Evolutionary conservation across 2,797 vertebrate species (phyloP).

Genomic region (Salarias fasciatus): DNA sequence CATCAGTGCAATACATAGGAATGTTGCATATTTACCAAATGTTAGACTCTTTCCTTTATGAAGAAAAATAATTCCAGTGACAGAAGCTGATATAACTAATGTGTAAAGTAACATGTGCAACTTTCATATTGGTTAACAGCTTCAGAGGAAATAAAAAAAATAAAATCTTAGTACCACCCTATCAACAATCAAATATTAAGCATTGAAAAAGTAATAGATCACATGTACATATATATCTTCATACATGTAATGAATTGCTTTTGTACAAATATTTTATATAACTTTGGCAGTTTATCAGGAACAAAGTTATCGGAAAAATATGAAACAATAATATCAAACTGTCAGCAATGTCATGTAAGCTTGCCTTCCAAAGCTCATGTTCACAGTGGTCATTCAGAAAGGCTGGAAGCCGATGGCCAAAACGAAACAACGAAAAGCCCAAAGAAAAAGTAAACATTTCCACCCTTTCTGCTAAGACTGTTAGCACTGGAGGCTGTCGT

Average conservation of each 20-base stretch:
- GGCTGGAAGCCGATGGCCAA: constrained; percentile 86
- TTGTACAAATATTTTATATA: constrained; percentile 87
- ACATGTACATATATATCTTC: constrained; percentile 80
- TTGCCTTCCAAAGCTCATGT: constrained; percentile 91
- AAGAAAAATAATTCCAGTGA: constrained; percentile 88
- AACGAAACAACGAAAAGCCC: constrained; percentile 48
- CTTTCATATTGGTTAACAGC: constrained; percentile 82
- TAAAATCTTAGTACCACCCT: constrained; percentile 78
- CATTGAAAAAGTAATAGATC: constrained; percentile 83
- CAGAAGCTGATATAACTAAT: constrained; percentile 86
- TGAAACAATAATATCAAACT: constrained; percentile 89
- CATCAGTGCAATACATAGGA: constrained; percentile 97
- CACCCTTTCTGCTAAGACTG: constrained; percentile 86
- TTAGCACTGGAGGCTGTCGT: constrained; percentile 90
- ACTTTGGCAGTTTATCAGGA: constrained; percentile 92
- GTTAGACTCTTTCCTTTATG: constrained; percentile 89
- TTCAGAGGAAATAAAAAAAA: constrained; percentile 83
- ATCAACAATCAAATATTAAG: constrained; percentile 79
- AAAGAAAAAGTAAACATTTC: constrained; percentile 75
- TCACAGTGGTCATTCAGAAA: constrained; percentile 99
- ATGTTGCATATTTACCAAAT: constrained; percentile 99
- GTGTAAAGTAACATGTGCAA: constrained; percentile 88
- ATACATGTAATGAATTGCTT: constrained; percentile 84
- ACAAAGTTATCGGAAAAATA: constrained; percentile 87
- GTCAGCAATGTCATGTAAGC: constrained; percentile 86